A percentile compares a stretch with the other conserved stretches of the same genome.
These are phyloP conservation scores for Xanthia togata DNA, from an alignment of 2,888 invertebrate species.

Conservation along the genomic window DNA sequence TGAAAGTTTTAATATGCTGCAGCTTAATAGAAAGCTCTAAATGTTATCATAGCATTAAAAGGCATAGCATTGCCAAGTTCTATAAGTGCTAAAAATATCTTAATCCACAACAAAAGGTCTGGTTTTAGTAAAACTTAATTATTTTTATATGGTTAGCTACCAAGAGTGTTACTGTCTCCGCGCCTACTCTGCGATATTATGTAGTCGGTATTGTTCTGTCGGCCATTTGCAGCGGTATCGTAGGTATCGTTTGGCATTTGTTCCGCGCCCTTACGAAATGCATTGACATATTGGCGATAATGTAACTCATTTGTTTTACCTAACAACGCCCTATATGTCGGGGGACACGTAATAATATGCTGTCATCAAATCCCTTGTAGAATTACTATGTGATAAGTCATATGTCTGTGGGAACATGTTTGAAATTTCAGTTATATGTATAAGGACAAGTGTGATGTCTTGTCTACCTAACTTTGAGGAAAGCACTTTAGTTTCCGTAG, in stretches of 20 bases:
- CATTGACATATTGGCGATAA: slow-evolving; percentile 76
- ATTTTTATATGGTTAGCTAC: background rate
- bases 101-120: background rate
- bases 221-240: slow-evolving; percentile 68
- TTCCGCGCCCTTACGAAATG: slow-evolving; percentile 77
- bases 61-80: background rate
- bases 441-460: background rate
- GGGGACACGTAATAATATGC: slow-evolving; percentile 44
- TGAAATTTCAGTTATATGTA: background rate
- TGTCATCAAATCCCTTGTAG: slow-evolving; percentile 41
- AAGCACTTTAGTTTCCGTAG: background rate
- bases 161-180: slow-evolving; percentile 36
- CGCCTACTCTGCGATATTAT: slow-evolving; percentile 50
- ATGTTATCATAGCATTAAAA: background rate
- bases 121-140: background rate
- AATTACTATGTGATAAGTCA: slow-evolving; percentile 29
- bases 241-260: slow-evolving; percentile 77
- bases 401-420: slow-evolving; percentile 8
- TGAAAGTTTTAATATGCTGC: background rate
- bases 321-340: slow-evolving; percentile 36
- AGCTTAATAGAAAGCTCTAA: background rate
- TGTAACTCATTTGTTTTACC: slow-evolving; percentile 71
- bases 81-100: background rate
- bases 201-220: slow-evolving; percentile 69
- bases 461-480: background rate